Conservation (phyloP, 2,113 vertebrate species). For the Heterocephalus glaber region DNA sequence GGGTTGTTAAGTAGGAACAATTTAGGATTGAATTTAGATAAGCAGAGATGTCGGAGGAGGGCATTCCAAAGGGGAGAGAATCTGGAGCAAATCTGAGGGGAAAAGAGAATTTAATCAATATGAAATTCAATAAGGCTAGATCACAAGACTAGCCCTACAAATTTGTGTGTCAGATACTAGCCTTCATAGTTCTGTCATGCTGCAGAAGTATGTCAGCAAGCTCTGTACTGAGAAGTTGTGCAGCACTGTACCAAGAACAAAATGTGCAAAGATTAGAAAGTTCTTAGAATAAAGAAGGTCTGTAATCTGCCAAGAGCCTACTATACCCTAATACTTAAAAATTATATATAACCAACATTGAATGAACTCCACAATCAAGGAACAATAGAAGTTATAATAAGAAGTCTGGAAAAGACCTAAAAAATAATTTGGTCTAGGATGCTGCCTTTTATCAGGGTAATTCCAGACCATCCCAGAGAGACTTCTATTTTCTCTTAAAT, state of each 20-base stretch:
- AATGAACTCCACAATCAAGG: neutral
- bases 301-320: neutral
- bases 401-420: neutral
- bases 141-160: neutral
- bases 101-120: neutral
- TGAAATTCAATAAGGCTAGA: neutral
- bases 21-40: slow-evolving; percentile 6
- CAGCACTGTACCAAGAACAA: neutral
- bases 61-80: neutral
- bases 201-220: neutral
- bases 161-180: neutral
- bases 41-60: neutral
- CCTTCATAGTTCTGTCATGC: neutral
- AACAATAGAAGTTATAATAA: neutral
- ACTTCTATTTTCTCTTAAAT: slow-evolving; percentile 20
- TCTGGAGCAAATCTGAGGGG: neutral
- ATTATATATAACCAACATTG: neutral
- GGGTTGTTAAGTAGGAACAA: neutral
- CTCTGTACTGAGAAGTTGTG: neutral
- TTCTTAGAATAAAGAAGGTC: neutral
- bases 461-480: neutral
- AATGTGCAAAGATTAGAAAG: neutral
- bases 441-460: neutral
- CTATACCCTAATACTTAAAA: neutral
- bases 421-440: neutral